Evolutionary conservation across 2,888 invertebrate genomes (phyloP), one percentile per base, ranked within the genome.

Genomic region (Cheilosia vulpina): DNA sequence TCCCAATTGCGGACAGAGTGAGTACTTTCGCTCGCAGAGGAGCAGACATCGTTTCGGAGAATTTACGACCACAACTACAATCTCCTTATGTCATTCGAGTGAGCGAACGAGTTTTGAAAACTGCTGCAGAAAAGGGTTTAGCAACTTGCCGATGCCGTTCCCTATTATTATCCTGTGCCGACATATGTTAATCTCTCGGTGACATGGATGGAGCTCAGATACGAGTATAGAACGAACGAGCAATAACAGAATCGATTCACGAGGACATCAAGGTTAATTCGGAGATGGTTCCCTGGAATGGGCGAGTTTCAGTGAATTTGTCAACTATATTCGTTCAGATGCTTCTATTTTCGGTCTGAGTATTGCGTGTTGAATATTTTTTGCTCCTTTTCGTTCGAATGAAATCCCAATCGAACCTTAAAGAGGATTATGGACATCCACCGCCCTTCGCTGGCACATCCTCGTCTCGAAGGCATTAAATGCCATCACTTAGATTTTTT

Each of bases 21-120:
- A 24, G 17, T 5, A 2, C 21, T 17, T 57, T 34, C 15, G 17
- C 41, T 47, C 9, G 19, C 17, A 21, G 50, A 6, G 45, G 17
- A 27, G 65, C 52, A 34, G 38, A 41, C 52, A 69, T 55, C 63
- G 73, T 68, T 78, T 57, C 68, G 43, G 53, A 31, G 75, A 69
- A 84, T 84, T 73, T 79, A 84, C 73, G 69, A 79, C 68, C 52
- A 53, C 79, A 84, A 79, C 68, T 58, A 58, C 79, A 79, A 84
- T 84, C 69, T 63, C 68, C 73, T 79, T 75, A 63, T 75, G 66
- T 41, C 63, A 57, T 41, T 62, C 62, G 65, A 55, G 55, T 57
- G 73, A 73, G 45, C 50, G 72, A 78, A 55, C 19, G 68, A 57
- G 53, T 11, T 69, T 53, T 78, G 38, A 24, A 78, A 78, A 68